These are phyloP conservation scores for Druon quercuslanigerum DNA, from an alignment of 1,140 invertebrate genomes.

Conservation along the genomic window DNA sequence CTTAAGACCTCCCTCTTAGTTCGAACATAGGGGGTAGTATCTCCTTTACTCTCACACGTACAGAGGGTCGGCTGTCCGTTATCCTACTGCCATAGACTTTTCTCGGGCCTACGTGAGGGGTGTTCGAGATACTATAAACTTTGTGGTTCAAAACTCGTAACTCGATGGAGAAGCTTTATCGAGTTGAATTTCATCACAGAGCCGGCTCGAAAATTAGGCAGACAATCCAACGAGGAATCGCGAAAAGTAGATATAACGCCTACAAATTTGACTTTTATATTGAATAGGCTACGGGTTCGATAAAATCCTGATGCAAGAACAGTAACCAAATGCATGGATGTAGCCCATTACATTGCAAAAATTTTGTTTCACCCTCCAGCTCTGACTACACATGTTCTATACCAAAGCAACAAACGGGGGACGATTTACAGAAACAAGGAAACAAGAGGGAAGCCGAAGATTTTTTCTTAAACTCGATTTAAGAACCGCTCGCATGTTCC, in stretches of 20 bases:
- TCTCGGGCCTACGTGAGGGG: neutral
- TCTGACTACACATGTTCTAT: conserved; percentile 19
- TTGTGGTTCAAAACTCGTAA: neutral
- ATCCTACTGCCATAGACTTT: conserved; percentile 6
- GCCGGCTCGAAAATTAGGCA: neutral
- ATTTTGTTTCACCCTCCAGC: conserved; percentile 26
- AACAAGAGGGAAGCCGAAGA: neutral
- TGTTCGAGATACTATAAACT: no score
- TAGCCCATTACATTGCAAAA: conserved; percentile 6
- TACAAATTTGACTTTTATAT: conserved; percentile 18
- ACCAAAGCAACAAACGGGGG: conserved; percentile 8
- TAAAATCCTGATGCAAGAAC: neutral
- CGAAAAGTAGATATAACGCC: neutral
- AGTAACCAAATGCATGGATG: neutral
- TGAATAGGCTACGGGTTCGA: neutral
- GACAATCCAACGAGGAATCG: neutral
- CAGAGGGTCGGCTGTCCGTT: neutral
- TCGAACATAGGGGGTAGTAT: no score
- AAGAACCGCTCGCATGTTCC: neutral
- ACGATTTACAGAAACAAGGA: neutral
- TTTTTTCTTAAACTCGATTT: conserved; percentile 24
- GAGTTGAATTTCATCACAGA: neutral
- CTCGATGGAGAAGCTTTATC: neutral
- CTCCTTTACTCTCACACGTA: neutral
- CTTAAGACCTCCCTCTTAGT: no score